Percentiles rank a stretch among this genome's conserved stretches.
Evolutionary conservation across 2,797 vertebrate species (phyloP).

Genomic region (Epinephelus awoara): DNA sequence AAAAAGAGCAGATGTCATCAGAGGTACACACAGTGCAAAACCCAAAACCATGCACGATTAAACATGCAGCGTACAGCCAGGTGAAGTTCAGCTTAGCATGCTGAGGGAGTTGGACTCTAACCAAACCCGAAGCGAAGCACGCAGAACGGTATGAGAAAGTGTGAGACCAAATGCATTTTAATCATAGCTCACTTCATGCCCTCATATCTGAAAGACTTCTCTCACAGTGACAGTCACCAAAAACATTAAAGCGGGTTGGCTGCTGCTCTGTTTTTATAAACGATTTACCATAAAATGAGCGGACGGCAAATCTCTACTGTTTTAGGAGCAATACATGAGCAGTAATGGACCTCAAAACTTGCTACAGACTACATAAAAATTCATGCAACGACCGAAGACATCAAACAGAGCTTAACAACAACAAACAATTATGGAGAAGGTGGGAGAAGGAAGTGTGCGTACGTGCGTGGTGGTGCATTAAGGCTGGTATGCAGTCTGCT

Average conservation of each 20-base stretch:
- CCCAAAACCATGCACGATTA: background rate
- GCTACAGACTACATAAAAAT: background rate
- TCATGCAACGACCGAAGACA: constrained; percentile 2
- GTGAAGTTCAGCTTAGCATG: constrained; percentile 1
- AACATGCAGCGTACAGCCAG: constrained; percentile 3
- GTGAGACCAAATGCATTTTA: background rate
- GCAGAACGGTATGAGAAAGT: background rate
- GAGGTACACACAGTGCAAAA: background rate
- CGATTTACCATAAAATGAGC: background rate
- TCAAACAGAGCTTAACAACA: constrained; percentile 15
- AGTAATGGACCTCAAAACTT: background rate
- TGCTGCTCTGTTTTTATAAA: background rate
- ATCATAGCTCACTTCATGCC: constrained; percentile 13
- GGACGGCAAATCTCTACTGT: constrained; percentile 6
- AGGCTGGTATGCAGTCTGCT: constrained; percentile 24
- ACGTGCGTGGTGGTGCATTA: background rate
- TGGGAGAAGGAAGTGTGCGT: constrained; percentile 13
- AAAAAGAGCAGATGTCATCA: background rate
- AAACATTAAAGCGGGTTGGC: background rate
- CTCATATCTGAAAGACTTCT: background rate
- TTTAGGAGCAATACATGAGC: background rate
- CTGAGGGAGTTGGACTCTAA: background rate
- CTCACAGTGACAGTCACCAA: background rate
- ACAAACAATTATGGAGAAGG: background rate
- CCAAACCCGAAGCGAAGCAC: background rate